Evolutionary conservation across 2,888 invertebrate genomes (phyloP).

Genomic region (Ptychoptera contaminata): DNA sequence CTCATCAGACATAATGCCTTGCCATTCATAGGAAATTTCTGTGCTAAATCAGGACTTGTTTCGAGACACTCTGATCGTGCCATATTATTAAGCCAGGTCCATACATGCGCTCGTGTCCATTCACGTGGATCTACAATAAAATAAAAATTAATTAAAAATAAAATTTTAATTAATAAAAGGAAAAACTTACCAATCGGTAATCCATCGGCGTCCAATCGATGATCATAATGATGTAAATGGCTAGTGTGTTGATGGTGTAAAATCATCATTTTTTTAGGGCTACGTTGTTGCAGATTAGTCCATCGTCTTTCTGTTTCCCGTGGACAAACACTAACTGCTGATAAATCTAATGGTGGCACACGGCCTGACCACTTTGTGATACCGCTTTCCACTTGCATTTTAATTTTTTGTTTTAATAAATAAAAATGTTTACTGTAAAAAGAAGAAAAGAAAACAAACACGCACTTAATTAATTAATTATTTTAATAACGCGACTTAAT

Average conservation of each 20-base stretch:
- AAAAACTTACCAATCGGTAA: constrained; percentile 15
- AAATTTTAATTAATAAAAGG: background rate
- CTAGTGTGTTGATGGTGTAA: constrained; percentile 10
- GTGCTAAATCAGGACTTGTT: constrained; percentile 26
- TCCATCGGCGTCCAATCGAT: constrained; percentile 20
- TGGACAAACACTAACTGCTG: constrained; percentile 22
- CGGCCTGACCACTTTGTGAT: constrained; percentile 27
- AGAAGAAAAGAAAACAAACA: no score
- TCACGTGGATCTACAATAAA: constrained; percentile 44
- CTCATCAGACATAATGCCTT: constrained; percentile 66
- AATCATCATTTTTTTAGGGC: constrained; percentile 7
- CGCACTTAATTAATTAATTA: no score
- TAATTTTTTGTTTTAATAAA: background rate
- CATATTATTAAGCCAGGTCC: constrained; percentile 45
- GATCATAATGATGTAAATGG: constrained; percentile 8
- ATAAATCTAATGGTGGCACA: constrained; percentile 27
- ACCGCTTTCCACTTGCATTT: constrained; percentile 27
- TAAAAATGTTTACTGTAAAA: no score
- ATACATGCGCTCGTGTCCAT: constrained; percentile 55
- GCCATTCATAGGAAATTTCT: constrained; percentile 63
- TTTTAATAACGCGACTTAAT: no score
- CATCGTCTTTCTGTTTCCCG: constrained; percentile 19
- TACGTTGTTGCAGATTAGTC: constrained; percentile 9
- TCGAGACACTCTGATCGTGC: constrained; percentile 34
- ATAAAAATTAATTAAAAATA: no score